A percentile compares a stretch with the other conserved stretches of the same genome.
phyloP scores from a whole-genome alignment of 2,113 vertebrate species.

The Perognathus longimembris region DNA sequence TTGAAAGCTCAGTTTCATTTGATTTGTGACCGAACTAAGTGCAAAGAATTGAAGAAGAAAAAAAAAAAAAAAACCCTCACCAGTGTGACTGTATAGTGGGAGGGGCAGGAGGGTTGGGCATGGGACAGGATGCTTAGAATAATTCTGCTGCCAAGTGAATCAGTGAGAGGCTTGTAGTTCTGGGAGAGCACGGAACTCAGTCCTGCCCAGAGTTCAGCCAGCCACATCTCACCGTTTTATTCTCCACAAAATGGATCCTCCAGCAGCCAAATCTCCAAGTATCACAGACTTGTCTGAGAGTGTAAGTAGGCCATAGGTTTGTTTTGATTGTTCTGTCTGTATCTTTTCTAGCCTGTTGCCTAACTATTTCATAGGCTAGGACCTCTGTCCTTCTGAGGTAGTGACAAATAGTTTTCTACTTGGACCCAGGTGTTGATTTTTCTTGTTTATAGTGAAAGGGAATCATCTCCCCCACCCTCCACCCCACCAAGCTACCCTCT shows the following conservation, averaged over 20 bases:
- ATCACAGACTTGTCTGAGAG: constrained; percentile 54
- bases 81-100: constrained; percentile 73
- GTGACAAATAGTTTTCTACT: constrained; percentile 20
- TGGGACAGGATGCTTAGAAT: constrained; percentile 83
- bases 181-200: constrained; percentile 59
- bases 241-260: constrained; percentile 76
- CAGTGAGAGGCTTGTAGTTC: constrained; percentile 73
- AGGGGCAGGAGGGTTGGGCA: constrained; percentile 77
- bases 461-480: constrained; percentile 42
- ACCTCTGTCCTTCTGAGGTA: constrained; percentile 1
- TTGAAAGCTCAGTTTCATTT: constrained; percentile 73
- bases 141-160: constrained; percentile 85
- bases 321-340: constrained; percentile 27
- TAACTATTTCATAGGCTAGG: background rate
- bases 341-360: constrained; percentile 60
- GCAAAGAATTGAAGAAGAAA: constrained; percentile 55
- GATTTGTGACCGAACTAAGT: constrained; percentile 76
- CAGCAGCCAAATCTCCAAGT: constrained; percentile 62
- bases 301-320: constrained; percentile 66
- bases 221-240: constrained; percentile 62
- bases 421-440: constrained; percentile 19
- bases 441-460: constrained; percentile 49
- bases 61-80: background rate
- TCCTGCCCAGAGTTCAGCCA: constrained; percentile 63
- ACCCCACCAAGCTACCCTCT: background rate